These are phyloP conservation scores for Acanthopagrus latus DNA, from an alignment of 2,797 vertebrate genomes.

Conservation along the genomic window DNA sequence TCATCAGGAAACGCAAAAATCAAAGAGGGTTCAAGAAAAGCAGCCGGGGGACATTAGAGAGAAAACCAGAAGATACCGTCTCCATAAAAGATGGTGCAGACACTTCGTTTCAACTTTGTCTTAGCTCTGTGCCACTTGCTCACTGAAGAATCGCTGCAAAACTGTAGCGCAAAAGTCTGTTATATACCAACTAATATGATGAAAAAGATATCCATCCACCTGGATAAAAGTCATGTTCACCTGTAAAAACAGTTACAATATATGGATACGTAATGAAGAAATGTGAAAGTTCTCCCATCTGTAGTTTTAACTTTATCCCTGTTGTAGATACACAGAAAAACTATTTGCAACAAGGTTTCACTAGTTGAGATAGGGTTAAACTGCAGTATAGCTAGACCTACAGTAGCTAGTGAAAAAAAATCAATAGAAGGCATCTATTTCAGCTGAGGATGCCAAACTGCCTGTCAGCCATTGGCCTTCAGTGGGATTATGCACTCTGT, in stretches of 20 bases:
- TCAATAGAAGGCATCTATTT: conserved; percentile 20
- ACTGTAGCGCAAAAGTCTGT: not conserved
- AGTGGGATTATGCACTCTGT: conserved; percentile 49
- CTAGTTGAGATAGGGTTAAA: not conserved
- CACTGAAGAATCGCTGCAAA: not conserved
- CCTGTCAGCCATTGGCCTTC: conserved; percentile 44
- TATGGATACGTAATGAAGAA: too few species aligned
- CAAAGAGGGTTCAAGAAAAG: too few species aligned
- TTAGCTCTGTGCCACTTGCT: too few species aligned
- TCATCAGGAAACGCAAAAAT: too few species aligned
- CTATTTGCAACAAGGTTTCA: not conserved
- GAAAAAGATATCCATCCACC: not conserved
- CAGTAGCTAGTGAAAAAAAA: not conserved
- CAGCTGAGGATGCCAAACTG: conserved; percentile 44
- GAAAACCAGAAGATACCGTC: too few species aligned
- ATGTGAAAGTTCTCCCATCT: not conserved
- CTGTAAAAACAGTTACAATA: too few species aligned
- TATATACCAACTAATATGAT: not conserved
- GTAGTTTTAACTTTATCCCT: too few species aligned
- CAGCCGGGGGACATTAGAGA: too few species aligned
- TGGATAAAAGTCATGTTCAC: too few species aligned
- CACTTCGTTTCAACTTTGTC: too few species aligned
- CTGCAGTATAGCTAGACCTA: not conserved
- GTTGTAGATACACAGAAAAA: not conserved
- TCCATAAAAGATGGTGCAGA: too few species aligned